Percentiles rank a stretch among this genome's conserved stretches.
Evolutionary conservation across 2,797 vertebrate species (phyloP).

Genomic region (Cephalopachus bancanus): DNA sequence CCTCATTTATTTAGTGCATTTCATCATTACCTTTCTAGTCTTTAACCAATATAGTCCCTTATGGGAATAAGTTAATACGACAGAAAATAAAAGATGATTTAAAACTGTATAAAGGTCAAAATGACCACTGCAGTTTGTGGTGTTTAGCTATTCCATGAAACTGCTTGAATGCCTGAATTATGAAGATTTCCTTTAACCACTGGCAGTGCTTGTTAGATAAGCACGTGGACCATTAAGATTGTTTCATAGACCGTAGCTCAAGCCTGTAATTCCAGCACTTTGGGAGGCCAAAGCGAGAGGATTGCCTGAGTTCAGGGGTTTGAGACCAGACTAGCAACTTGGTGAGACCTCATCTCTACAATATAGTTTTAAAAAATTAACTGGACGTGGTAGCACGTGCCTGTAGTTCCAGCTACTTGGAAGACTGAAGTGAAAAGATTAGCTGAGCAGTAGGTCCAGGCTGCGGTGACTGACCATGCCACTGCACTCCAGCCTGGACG

Average conservation of each 20-base stretch:
- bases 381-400: no score
- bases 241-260: not conserved
- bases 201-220: conserved; percentile 2
- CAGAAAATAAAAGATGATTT: not conserved
- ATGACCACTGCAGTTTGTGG: not conserved
- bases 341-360: no score
- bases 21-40: conserved; percentile 1
- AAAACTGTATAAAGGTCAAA: conserved; percentile 3
- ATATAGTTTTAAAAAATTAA: no score
- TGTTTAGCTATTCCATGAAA: conserved; percentile 26
- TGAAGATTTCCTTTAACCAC: not conserved
- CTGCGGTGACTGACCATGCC: no score
- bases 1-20: not conserved
- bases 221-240: not conserved
- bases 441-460: no score
- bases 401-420: no score
- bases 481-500: no score
- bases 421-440: no score
- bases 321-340: no score
- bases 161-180: conserved; percentile 11
- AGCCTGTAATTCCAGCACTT: no score
- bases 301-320: no score
- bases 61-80: not conserved
- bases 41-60: not conserved
- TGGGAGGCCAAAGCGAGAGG: no score